Base-by-base conservation (phyloP, 2,888 invertebrate species). In the Oscheius sp. region DNA sequence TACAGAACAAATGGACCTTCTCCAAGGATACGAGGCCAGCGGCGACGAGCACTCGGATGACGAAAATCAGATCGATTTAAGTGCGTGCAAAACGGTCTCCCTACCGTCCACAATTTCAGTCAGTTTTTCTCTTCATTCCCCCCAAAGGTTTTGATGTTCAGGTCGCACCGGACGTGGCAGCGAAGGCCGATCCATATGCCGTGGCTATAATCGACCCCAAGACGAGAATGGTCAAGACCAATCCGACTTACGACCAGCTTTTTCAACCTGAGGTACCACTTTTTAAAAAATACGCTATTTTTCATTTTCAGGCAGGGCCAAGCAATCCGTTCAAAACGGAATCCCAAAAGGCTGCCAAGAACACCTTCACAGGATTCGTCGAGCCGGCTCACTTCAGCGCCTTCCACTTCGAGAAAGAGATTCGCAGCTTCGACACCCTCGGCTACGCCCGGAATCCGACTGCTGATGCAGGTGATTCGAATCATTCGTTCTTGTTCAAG, bases 321-420 rank as follows among this genome's bases (percentile, higher is more conserved):
- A 93, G 93, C 83, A 96, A 98, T 91, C 98, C 98, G 0, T 95
- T 94, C 89, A 93, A 94, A 90, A 95, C 96, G 0, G 93, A 94
- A 87, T 96, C 96, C 88, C 94, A 95, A 91, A 93, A 92, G 79
- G 94, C 96, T 0, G 92, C 92, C 5, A 94, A 95, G 89, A 99
- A 99, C 89, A 96, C 94, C 86, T 91, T 98, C 11, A 93, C 97
- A 0, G 99, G 99, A 0, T 96, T 93, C 90, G 94, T 96, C 0
- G 99, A 99, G 89, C 93, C 94, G 79, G 96, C 97, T 0, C 95
- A 97, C 90, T 93, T 99, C 66, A 97, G 94, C 90, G 94, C 95
- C 85, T 99, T 99, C 90, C 87, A 86, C 65, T 88, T 88, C 65
- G 84, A 88, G 42, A 77, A 83, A 11, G 85, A 88, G 51, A 82